Evolutionary conservation across 2,113 vertebrate species (phyloP).

Genomic region (Peromyscus maniculatus): DNA sequence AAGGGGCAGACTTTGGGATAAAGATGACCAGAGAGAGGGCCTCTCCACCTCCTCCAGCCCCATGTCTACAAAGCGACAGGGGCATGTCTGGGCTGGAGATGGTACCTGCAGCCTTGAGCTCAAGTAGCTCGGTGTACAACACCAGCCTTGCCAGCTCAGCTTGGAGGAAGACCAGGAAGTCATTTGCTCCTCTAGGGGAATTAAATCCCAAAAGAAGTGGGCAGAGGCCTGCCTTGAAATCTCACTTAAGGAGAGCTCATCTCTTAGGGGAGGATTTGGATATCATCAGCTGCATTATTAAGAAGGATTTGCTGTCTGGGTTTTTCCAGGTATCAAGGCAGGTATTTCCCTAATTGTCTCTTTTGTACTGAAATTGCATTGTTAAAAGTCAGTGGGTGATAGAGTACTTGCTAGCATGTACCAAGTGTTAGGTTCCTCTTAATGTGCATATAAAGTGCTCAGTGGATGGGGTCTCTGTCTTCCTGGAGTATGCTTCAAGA

Average conservation of each 20-base stretch:
- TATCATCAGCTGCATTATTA: not conserved
- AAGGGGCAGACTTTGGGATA: not conserved
- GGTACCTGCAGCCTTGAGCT: not conserved
- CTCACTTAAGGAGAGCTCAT: slow-evolving; percentile 4
- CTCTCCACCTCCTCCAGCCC: not conserved
- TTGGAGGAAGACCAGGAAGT: not conserved
- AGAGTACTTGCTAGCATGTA: not conserved
- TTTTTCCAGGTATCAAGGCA: not conserved
- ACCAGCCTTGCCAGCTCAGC: not conserved
- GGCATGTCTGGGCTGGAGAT: not conserved
- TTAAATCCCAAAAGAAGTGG: slow-evolving; percentile 42
- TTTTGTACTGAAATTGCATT: not conserved
- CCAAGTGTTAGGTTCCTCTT: not conserved
- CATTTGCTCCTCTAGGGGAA: not conserved
- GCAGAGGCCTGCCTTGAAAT: slow-evolving; percentile 15
- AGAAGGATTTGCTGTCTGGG: not conserved
- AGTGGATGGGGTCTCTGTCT: not conserved
- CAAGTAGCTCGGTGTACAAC: not conserved
- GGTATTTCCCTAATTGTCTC: slow-evolving; percentile 21
- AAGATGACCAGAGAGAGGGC: not conserved
- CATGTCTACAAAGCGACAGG: not conserved
- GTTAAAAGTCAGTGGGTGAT: not conserved
- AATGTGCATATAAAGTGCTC: not conserved
- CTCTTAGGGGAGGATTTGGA: slow-evolving; percentile 23
- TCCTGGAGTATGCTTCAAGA: not conserved